A percentile compares a stretch with the other conserved stretches of the same genome.
Evolutionary conservation across 2,888 invertebrate genomes (phyloP).

Genomic region (Orgyia antiqua): DNA sequence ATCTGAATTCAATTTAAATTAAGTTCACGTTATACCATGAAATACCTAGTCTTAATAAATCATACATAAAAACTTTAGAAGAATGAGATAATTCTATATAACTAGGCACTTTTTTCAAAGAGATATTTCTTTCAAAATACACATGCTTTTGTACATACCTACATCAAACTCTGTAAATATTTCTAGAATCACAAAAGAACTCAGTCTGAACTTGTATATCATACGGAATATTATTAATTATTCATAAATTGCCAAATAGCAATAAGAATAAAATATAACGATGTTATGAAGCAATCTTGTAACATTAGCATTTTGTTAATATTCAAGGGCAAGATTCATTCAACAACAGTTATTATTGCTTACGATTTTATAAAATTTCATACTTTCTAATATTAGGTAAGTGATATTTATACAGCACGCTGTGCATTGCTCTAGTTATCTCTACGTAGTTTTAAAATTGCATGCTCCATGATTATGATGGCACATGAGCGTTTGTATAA

Average conservation of each 20-base stretch:
- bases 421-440: conserved; percentile 1
- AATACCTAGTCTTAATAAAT: too few relatives aligned
- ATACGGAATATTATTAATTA: too few relatives aligned
- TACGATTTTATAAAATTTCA: conserved; percentile 1
- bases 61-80: too few relatives aligned
- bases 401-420: conserved; percentile 2
- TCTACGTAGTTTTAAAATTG: not conserved
- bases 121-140: too few relatives aligned
- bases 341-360: conserved; percentile 3
- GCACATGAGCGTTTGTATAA: not conserved
- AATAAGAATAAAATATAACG: conserved; percentile 12
- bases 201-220: too few relatives aligned
- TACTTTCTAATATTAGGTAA: conserved; percentile 10
- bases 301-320: conserved; percentile 18
- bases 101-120: too few relatives aligned
- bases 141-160: too few relatives aligned
- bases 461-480: not conserved
- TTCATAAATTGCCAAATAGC: conserved; percentile 7
- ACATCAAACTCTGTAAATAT: too few relatives aligned
- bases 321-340: conserved; percentile 14
- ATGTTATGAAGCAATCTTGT: conserved; percentile 16
- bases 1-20: too few relatives aligned
- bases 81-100: too few relatives aligned
- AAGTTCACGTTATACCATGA: too few relatives aligned
- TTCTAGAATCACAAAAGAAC: too few relatives aligned